Evolutionary conservation across 64 coral and sea anemone genomes (phyloP), one percentile per base, ranked within the genome.

Genomic region (Pocillopora verrucosa): DNA sequence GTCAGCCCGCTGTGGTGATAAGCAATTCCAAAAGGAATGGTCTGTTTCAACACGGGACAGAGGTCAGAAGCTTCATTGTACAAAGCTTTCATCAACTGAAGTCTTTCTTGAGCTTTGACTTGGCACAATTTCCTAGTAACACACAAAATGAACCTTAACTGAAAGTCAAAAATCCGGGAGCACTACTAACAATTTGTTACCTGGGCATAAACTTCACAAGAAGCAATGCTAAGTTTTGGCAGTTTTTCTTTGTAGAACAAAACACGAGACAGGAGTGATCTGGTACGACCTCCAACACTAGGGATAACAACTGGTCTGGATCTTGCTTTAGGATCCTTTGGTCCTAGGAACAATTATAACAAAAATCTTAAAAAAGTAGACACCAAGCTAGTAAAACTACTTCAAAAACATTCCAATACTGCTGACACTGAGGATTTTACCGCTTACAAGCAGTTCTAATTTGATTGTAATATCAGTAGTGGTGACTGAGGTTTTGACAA

Each of bases 1-100:
- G 96, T 98, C 87, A 98, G 88, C 37, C 96, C 96, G 70, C 96
- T 90, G 51, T 98, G 96, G 78, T 98, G 96, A 56, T 98, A 98
- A 1, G 96, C 96, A 36, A 98, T 60, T 25, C 96, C 96, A 75
- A 90, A 98, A 17, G 90, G 93, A 82, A 98, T 80, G 6, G 90
- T 80, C 34, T 74, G 56, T 34, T 87, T 89, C 34, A 98, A n/a
- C 37, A 90, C 91, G 10, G 96, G 96, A 59, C 96, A 98, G 9
- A 98, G 38, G 9, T 87, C 96, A 78, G 77, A 92, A 16, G 93
- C 93, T 82, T 98, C 90, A 76, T 92, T 92, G 36, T 65, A 80
- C 15, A 98, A 38, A 24, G 96, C 87, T 80, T 77, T 77, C 51
- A 94, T 88, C 34, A 98, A 86, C 37, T 88, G 77, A 0, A 22